Evolutionary conservation across 2,113 vertebrate genomes (phyloP), one percentile per base, ranked within the genome.

Genomic region (Microcebus lehilahytsara): DNA sequence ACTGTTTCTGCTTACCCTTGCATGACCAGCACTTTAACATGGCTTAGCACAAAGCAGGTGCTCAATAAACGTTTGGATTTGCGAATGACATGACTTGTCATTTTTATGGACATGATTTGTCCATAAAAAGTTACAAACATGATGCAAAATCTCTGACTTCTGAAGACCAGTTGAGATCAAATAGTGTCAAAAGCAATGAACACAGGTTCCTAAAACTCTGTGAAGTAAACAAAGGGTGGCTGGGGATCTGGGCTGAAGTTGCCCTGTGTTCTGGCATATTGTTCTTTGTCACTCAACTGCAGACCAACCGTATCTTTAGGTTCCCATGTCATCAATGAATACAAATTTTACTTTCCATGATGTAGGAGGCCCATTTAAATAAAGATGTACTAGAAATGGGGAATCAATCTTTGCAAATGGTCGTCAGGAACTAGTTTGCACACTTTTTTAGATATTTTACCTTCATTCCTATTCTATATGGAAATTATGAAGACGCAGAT

Each of bases 401-500:
- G 37, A 71, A 2, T 22, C 2, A 22, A 22, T 69, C 56, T 85
- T 20, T 85, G 60, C 69, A 90, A 97, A 80, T 42, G 60, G n/a
- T 40, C 69, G 79, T 19, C 40, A 62, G 27, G 32, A n/a, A 58
- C 51, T 67, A 20, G 53, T 60, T 74, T 56, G 58, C 12, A 79
- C 17, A 81, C 67, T 93, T 71, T 71, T 71, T 53, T 56, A 66
- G 77, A 51, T 37, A 79, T 81, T 72, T 94, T 42, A 83, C 51
- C 34, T 92, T 81, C 58, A 62, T 51, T 69, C 17, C 49, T 75
- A 69, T 40, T 46, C 53, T 40, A 42, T 42, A 71, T 7, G 60
- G 71, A 58, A 91, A 93, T 93, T 95, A 92, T n/a, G 62, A 88
- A 25, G 67, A 92, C 32, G 46, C 30, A 56, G 34, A 87, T 72